These are phyloP conservation scores for Anastrepha obliqua DNA, from an alignment of 1,140 invertebrate genomes.

Conservation along the genomic window DNA sequence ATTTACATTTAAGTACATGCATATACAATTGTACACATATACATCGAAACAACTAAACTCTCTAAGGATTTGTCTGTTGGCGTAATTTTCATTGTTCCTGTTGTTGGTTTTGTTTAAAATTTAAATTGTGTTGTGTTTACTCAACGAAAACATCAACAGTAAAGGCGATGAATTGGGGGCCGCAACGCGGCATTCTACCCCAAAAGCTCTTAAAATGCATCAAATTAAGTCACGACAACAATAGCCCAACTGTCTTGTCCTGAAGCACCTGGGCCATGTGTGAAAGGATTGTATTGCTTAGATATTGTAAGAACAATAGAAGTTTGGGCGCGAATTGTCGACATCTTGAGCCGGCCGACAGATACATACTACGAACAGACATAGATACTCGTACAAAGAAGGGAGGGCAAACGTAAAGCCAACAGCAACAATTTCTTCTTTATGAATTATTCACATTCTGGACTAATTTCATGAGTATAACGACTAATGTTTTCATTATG, in stretches of 20 bases:
- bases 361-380: not conserved
- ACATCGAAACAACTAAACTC: slow-evolving; percentile 7
- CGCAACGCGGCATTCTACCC: slow-evolving; percentile 42
- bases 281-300: slow-evolving; percentile 36
- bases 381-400: slow-evolving; percentile 3
- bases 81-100: slow-evolving; percentile 4
- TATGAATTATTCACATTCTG: slow-evolving; percentile 51
- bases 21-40: not conserved
- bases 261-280: slow-evolving; percentile 36
- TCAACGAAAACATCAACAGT: slow-evolving; percentile 24
- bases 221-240: slow-evolving; percentile 47
- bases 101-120: slow-evolving; percentile 52
- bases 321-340: slow-evolving; percentile 29
- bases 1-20: not conserved
- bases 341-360: slow-evolving; percentile 15
- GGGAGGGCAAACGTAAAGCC: not conserved
- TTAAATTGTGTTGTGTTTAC: slow-evolving; percentile 49
- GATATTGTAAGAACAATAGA: slow-evolving; percentile 24
- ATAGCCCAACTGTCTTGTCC: not conserved
- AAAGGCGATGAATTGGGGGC: slow-evolving; percentile 20
- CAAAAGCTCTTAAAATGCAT: slow-evolving; percentile 51
- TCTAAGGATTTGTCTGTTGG: slow-evolving; percentile 34
- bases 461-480: slow-evolving; percentile 40
- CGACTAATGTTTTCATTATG: slow-evolving; percentile 46
- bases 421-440: slow-evolving; percentile 34